Conservation (phyloP, 2,113 vertebrate species). For the Thomomys bottae region DNA sequence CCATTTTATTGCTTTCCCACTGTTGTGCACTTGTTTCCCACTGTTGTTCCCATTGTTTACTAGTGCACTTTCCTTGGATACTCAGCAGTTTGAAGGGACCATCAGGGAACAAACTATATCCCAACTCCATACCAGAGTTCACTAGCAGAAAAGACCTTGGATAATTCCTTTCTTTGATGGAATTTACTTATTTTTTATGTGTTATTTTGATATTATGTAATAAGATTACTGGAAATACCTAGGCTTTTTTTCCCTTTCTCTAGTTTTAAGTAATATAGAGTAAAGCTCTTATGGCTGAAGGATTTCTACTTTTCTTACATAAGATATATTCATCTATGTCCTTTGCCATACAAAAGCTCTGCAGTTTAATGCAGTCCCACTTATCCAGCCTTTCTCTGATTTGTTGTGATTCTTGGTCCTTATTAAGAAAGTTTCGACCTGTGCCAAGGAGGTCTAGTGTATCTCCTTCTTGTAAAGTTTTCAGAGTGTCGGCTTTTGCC, state of each 20-base stretch:
- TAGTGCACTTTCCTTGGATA: not conserved
- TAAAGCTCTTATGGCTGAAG: not conserved
- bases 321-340: not conserved
- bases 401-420: too few species aligned
- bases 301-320: not conserved
- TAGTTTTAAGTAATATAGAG: constrained; percentile 26
- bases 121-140: not conserved
- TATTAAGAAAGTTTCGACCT: too few species aligned
- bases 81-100: not conserved
- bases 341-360: too few species aligned
- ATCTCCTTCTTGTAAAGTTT: too few species aligned
- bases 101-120: not conserved
- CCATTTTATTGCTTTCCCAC: too few species aligned
- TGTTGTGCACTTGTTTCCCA: not conserved
- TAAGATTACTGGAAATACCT: not conserved
- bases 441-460: too few species aligned
- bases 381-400: too few species aligned
- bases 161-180: not conserved
- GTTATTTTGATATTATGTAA: constrained; percentile 40
- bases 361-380: too few species aligned
- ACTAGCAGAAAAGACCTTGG: not conserved
- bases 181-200: not conserved
- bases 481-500: too few species aligned
- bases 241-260: not conserved
- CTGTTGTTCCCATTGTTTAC: not conserved